phyloP scores from a whole-genome alignment of 2,113 vertebrate genomes.

The Mus musculus region DNA sequence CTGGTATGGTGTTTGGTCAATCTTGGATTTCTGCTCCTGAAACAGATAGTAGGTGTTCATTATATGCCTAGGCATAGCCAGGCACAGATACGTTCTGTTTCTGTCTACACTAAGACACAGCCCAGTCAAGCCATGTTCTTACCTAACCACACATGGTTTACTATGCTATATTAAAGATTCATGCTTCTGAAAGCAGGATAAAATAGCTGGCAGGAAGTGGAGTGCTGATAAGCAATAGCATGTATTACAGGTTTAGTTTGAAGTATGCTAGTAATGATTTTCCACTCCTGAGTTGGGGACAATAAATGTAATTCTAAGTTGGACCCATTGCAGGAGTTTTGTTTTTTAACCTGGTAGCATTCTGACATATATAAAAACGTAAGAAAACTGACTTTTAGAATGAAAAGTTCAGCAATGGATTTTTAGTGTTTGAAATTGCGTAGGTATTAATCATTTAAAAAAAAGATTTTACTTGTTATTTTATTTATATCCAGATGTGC shows the following conservation, averaged over 20 bases:
- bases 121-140: not conserved
- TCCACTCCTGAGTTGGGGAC: not conserved
- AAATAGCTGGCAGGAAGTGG: not conserved
- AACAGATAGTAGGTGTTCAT: not conserved
- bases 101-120: not conserved
- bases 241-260: not conserved
- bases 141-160: not conserved
- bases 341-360: not conserved
- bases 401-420: constrained; percentile 9
- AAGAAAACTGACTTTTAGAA: constrained; percentile 19
- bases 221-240: not conserved
- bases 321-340: not conserved
- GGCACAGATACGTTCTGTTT: not conserved
- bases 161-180: not conserved
- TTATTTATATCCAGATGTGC: not conserved
- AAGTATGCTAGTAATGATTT: not conserved
- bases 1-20: not conserved
- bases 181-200: constrained; percentile 3
- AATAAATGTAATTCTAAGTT: constrained; percentile 25
- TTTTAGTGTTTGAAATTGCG: constrained; percentile 40
- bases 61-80: not conserved
- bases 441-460: not conserved
- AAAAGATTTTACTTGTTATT: not conserved
- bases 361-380: not conserved
- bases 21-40: constrained; percentile 19